These are phyloP conservation scores for Cryptus viduatorius DNA, from an alignment of 2,888 invertebrate genomes.

Conservation along the genomic window DNA sequence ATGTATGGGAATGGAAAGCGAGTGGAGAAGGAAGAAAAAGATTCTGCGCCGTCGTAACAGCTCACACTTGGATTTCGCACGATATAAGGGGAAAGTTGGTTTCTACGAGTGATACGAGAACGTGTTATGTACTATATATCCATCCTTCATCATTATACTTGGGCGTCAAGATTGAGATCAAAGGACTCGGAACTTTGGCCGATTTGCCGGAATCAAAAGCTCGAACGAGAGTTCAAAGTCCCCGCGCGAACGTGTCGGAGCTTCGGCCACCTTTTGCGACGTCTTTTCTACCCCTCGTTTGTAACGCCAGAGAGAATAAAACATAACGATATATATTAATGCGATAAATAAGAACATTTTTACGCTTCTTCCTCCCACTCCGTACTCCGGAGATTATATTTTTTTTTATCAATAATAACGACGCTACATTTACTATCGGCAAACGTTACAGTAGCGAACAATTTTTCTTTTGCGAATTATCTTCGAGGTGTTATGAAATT, in stretches of 20 bases:
- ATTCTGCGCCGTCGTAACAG: not conserved
- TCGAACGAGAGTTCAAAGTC: conserved; percentile 16
- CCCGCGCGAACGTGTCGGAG: not conserved
- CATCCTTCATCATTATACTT: conserved; percentile 35
- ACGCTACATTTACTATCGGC: not conserved
- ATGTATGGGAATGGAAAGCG: not conserved
- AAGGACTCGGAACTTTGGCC: conserved; percentile 39
- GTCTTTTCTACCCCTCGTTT: conserved; percentile 4
- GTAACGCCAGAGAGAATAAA: conserved; percentile 27
- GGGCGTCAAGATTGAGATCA: conserved; percentile 54
- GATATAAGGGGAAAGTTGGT: not conserved
- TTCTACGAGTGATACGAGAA: not conserved
- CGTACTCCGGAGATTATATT: not conserved
- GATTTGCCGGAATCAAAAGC: not conserved
- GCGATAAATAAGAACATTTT: conserved; percentile 3
- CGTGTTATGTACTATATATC: conserved; percentile 17
- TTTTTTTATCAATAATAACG: not conserved
- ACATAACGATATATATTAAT: conserved; percentile 12
- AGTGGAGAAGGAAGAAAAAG: not conserved
- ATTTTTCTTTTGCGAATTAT: conserved; percentile 8
- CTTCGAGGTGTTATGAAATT: conserved; percentile 41
- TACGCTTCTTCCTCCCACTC: not conserved
- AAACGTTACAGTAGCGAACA: conserved; percentile 17
- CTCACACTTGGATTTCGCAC: not conserved
- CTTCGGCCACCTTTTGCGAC: not conserved